Conservation (phyloP, 2,888 invertebrate genomes). For the Apamea monoglypha region DNA sequence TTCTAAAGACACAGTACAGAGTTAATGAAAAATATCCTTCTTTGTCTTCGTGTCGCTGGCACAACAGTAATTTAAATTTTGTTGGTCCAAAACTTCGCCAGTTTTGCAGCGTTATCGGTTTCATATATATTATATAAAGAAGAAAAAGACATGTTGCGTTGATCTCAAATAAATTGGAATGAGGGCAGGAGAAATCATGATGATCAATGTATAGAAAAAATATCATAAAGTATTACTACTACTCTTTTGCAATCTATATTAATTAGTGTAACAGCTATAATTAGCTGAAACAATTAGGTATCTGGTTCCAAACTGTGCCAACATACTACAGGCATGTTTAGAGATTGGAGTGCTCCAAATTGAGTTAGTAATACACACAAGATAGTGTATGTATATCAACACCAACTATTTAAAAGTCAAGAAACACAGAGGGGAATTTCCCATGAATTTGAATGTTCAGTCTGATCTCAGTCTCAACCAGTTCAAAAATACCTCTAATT, state of each 20-base stretch:
- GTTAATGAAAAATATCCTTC: background rate
- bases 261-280: constrained; percentile 27
- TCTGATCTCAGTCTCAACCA: background rate
- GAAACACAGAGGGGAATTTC: background rate
- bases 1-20: background rate
- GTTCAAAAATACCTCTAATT: background rate
- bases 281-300: constrained; percentile 25
- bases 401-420: background rate
- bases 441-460: background rate
- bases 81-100: too few species aligned
- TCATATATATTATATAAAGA: too few species aligned
- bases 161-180: too few species aligned
- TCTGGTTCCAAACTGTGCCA: constrained; percentile 36
- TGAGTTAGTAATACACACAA: constrained; percentile 17
- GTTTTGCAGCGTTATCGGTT: too few species aligned
- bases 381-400: constrained; percentile 14
- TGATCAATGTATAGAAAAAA: background rate
- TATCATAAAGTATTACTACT: background rate
- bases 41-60: too few species aligned
- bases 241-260: background rate
- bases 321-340: constrained; percentile 28
- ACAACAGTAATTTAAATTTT: too few species aligned
- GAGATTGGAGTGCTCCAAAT: constrained; percentile 4
- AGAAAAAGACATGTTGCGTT: too few species aligned
- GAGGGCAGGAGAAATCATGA: too few species aligned